Percentiles rank a stretch among this genome's conserved stretches.
These are phyloP conservation scores for Triplophysa yarkandensis DNA, from an alignment of 2,797 vertebrate genomes.

Conservation along the genomic window DNA sequence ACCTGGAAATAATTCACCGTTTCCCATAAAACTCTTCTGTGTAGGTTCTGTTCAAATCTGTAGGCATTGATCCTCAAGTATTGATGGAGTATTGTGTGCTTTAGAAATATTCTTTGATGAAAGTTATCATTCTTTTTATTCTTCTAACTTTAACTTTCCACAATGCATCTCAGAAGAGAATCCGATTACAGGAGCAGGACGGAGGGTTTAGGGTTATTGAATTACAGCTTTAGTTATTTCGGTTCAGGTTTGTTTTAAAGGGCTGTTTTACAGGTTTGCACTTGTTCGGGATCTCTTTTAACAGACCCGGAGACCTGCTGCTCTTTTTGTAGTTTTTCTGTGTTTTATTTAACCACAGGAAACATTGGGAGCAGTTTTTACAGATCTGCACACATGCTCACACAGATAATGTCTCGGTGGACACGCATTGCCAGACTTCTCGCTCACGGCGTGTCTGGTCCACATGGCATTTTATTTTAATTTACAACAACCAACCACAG, in stretches of 20 bases:
- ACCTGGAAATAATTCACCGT: slow-evolving; percentile 59
- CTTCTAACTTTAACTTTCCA: no score
- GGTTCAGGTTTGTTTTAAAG: background rate
- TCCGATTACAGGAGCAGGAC: background rate
- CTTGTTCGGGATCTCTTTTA: slow-evolving; percentile 49
- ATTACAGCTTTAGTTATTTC: background rate
- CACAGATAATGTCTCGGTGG: slow-evolving; percentile 40
- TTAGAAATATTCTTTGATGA: background rate
- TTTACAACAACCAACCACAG: background rate
- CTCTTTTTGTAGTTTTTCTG: slow-evolving; percentile 56
- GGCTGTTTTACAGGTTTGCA: slow-evolving; percentile 31
- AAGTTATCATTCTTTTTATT: background rate
- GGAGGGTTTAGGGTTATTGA: background rate
- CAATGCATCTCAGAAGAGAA: background rate
- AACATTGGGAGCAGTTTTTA: slow-evolving; percentile 44
- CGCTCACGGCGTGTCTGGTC: background rate
- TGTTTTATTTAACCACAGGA: slow-evolving; percentile 61
- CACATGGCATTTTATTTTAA: background rate
- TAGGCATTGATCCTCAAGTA: no score
- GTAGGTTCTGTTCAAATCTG: no score
- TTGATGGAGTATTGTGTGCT: no score
- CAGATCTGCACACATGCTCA: slow-evolving; percentile 55
- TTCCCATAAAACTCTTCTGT: background rate
- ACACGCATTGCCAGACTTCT: background rate
- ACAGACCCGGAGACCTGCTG: slow-evolving; percentile 59